Conservation (phyloP, 2,113 vertebrate genomes). For the Ginglymostoma cirratum region DNA sequence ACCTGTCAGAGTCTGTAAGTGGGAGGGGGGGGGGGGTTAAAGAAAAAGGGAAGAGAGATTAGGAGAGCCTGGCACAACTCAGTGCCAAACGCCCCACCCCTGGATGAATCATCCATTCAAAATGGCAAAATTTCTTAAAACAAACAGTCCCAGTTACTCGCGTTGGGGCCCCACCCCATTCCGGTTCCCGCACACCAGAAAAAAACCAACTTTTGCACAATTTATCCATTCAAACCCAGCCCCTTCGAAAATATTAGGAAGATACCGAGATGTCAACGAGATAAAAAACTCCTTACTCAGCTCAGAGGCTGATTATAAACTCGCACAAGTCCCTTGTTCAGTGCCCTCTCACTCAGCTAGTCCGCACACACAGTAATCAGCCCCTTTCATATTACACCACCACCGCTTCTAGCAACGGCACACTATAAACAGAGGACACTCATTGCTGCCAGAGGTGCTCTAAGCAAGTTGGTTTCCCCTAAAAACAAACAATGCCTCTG, state of each 20-base stretch:
- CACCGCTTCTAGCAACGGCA: background rate
- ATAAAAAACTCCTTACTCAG: background rate
- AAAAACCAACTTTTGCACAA: background rate
- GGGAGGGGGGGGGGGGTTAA: background rate
- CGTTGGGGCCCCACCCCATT: background rate
- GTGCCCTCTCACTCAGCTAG: background rate
- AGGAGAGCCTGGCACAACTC: constrained; percentile 29
- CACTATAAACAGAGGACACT: background rate
- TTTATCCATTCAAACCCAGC: background rate
- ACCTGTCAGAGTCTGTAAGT: constrained; percentile 11
- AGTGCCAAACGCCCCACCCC: constrained; percentile 30
- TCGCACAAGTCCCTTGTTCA: background rate
- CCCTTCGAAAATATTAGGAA: background rate
- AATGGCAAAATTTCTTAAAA: constrained; percentile 9
- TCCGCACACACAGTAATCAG: background rate
- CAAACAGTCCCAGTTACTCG: background rate
- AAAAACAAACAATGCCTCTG: background rate
- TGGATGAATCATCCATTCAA: constrained; percentile 30
- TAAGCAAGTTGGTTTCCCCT: background rate
- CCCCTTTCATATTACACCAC: background rate
- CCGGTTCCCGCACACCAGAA: no score
- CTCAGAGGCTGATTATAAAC: background rate
- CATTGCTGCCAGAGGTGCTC: background rate
- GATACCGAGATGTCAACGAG: background rate
- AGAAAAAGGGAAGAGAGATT: background rate